Evolutionary conservation across 1,140 invertebrate species (phyloP).

Genomic region (Phenacoccus solenopsis): DNA sequence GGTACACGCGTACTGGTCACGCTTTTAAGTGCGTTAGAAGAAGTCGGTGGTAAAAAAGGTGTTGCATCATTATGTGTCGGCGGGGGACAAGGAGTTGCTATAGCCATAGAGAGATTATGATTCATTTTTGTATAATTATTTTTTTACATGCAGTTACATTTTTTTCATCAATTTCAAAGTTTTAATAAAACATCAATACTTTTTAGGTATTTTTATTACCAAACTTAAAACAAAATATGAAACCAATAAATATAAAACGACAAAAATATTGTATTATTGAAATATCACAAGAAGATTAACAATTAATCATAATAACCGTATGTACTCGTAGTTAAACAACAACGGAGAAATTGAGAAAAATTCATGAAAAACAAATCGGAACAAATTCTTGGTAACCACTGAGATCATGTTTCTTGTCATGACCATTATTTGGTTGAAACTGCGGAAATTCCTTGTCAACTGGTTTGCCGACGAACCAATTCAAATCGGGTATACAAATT

Average conservation of each 20-base stretch:
- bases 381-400: background rate
- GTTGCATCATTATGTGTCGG: constrained; percentile 75
- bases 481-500: constrained; percentile 54
- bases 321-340: background rate
- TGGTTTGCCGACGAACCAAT: constrained; percentile 36
- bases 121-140: too few species aligned
- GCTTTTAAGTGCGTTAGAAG: constrained; percentile 49
- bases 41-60: constrained; percentile 51
- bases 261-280: background rate
- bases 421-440: background rate
- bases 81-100: constrained; percentile 84
- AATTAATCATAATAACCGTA: background rate
- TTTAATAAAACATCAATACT: background rate
- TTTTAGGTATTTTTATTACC: background rate
- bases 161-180: background rate
- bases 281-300: background rate
- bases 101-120: constrained; percentile 53
- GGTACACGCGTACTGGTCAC: constrained; percentile 64
- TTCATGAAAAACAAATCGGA: background rate
- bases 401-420: background rate
- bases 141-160: too few species aligned
- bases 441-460: constrained; percentile 19
- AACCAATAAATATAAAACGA: too few species aligned
- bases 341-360: background rate
- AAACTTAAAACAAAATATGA: background rate